phyloP scores from a whole-genome alignment of 2,888 invertebrate species.

The Frankliniella fusca region DNA sequence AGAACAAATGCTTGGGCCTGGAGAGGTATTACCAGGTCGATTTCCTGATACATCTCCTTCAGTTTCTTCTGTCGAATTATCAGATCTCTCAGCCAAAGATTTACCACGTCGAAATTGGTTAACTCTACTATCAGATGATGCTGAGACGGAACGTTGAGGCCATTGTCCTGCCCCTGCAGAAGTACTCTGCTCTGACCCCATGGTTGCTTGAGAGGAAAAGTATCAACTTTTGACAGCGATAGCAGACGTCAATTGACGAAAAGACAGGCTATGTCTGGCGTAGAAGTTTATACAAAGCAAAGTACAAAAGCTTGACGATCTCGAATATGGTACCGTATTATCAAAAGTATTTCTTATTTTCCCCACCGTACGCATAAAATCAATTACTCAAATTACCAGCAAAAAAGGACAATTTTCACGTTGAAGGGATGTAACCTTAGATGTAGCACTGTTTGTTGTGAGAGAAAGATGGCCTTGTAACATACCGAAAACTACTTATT shows the following conservation, averaged over 20 bases:
- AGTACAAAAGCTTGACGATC: too few relatives aligned
- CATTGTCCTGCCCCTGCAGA: background rate
- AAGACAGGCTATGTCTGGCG: too few relatives aligned
- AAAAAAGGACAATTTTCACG: too few relatives aligned
- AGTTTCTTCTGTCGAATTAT: slow-evolving; percentile 37
- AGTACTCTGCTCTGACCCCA: background rate
- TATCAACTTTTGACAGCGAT: too few relatives aligned
- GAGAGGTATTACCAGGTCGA: slow-evolving; percentile 63
- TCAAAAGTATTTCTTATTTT: too few relatives aligned
- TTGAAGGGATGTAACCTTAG: too few relatives aligned
- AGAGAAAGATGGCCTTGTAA: too few relatives aligned
- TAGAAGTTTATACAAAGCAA: too few relatives aligned
- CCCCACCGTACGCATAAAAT: too few relatives aligned
- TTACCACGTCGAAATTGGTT: slow-evolving; percentile 41
- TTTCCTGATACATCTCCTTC: slow-evolving; percentile 38
- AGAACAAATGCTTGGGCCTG: slow-evolving; percentile 82
- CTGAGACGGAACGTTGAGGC: background rate
- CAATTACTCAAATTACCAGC: too few relatives aligned
- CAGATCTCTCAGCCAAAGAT: slow-evolving; percentile 41
- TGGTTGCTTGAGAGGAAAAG: background rate
- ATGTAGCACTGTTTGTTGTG: background rate
- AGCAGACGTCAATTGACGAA: too few relatives aligned
- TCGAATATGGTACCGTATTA: too few relatives aligned
- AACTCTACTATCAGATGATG: background rate
- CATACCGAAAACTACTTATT: background rate